These are phyloP conservation scores for Tyrannus savana DNA, from an alignment of 2,113 vertebrate genomes.

Conservation along the genomic window DNA sequence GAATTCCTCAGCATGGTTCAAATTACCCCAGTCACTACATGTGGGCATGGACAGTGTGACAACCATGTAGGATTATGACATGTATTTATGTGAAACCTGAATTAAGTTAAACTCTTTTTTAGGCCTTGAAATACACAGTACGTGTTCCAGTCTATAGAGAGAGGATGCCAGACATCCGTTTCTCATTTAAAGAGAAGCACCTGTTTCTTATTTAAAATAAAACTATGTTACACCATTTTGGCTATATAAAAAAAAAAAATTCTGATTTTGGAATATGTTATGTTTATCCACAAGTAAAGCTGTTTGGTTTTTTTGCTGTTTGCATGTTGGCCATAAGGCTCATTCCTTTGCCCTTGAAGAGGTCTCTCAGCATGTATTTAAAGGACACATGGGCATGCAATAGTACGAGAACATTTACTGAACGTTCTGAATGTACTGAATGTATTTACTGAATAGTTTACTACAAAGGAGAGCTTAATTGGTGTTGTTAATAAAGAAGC, in stretches of 20 bases:
- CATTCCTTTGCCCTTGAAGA: background rate
- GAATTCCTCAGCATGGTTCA: background rate
- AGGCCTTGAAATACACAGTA: background rate
- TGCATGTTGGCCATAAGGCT: background rate
- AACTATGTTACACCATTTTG: background rate
- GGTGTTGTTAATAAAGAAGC: background rate
- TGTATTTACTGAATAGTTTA: background rate
- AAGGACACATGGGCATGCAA: background rate
- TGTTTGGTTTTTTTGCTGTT: background rate
- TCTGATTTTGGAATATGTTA: background rate
- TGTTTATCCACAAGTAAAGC: background rate
- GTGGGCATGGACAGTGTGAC: background rate
- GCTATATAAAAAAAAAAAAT: background rate
- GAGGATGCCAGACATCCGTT: background rate
- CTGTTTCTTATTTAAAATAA: slow-evolving; percentile 9
- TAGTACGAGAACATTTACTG: background rate
- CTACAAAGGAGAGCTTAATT: background rate
- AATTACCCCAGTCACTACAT: background rate
- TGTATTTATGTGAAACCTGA: background rate
- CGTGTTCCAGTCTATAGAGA: background rate
- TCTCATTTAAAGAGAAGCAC: background rate
- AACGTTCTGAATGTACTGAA: background rate
- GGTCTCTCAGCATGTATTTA: background rate
- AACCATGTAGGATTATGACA: accelerated
- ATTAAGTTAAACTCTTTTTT: background rate